Evolutionary conservation across 2,797 vertebrate species (phyloP).

Genomic region (Caiman crocodilus): DNA sequence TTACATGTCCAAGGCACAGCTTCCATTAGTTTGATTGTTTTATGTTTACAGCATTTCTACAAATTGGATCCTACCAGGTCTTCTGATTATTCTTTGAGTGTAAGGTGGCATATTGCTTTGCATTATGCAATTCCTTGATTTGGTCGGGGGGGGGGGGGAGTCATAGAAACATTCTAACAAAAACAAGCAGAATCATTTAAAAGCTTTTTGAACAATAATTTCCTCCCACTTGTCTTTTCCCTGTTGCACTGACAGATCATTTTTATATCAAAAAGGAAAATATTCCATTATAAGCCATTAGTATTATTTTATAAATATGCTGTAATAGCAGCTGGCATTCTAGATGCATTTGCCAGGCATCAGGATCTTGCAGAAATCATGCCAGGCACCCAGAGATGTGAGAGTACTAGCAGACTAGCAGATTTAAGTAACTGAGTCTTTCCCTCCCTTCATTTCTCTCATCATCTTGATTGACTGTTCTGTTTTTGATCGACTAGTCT

Average conservation of each 20-base stretch:
- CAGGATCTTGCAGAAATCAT: background rate
- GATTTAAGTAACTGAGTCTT: background rate
- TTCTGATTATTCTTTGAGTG: background rate
- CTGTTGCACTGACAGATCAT: constrained; percentile 18
- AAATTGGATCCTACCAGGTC: background rate
- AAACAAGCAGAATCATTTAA: constrained; percentile 48
- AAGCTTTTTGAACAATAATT: constrained; percentile 47
- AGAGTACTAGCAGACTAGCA: background rate
- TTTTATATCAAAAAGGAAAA: constrained; percentile 51
- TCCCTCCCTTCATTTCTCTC: background rate
- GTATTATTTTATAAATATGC: constrained; percentile 56
- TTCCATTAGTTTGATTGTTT: background rate
- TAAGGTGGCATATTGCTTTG: background rate
- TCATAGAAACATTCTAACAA: background rate
- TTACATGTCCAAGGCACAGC: background rate
- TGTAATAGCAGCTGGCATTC: constrained; percentile 38
- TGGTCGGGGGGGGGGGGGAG: constrained; percentile 1
- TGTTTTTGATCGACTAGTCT: no score
- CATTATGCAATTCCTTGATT: background rate
- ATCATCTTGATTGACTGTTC: no score
- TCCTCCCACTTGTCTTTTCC: constrained; percentile 31
- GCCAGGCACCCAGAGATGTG: constrained; percentile 8
- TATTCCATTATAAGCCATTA: constrained; percentile 50
- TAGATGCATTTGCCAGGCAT: constrained; percentile 19
- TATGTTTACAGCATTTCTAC: background rate